phyloP scores from a whole-genome alignment of 1,140 invertebrate genomes.

The Sarcophaga peregrina region DNA sequence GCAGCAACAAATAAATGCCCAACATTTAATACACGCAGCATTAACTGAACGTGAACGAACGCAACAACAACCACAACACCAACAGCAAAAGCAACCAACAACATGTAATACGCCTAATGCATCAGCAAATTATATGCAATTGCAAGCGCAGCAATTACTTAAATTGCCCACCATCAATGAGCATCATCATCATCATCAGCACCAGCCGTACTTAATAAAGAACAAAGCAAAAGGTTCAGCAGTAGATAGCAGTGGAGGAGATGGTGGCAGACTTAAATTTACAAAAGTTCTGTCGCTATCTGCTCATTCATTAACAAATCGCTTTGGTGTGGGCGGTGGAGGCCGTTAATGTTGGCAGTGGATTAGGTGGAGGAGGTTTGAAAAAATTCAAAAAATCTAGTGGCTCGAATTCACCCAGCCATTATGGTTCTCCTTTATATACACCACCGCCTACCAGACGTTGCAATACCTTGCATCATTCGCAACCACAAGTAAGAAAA shows the following conservation, averaged over 20 bases:
- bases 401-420: slow-evolving; percentile 55
- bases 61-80: background rate
- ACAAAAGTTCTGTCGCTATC: slow-evolving; percentile 60
- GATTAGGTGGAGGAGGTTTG: slow-evolving; percentile 42
- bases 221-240: background rate
- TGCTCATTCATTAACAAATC: slow-evolving; percentile 56
- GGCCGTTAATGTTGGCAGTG: background rate
- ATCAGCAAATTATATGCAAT: slow-evolving; percentile 15
- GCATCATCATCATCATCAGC: slow-evolving; percentile 52
- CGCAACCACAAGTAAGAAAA: slow-evolving; percentile 59
- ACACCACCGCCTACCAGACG: slow-evolving; percentile 62
- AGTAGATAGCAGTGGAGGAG: slow-evolving; percentile 37
- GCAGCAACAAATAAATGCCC: slow-evolving; percentile 39
- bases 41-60: slow-evolving; percentile 17
- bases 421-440: slow-evolving; percentile 57
- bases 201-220: background rate
- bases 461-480: slow-evolving; percentile 59
- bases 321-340: slow-evolving; percentile 33
- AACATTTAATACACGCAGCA: slow-evolving; percentile 20
- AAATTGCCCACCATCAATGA: slow-evolving; percentile 62
- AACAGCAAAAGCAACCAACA: background rate
- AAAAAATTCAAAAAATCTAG: slow-evolving; percentile 44
- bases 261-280: slow-evolving; percentile 53
- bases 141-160: slow-evolving; percentile 58
- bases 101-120: slow-evolving; percentile 1